phyloP scores from a whole-genome alignment of 2,888 invertebrate genomes.

The Agonopterix heracliana region DNA sequence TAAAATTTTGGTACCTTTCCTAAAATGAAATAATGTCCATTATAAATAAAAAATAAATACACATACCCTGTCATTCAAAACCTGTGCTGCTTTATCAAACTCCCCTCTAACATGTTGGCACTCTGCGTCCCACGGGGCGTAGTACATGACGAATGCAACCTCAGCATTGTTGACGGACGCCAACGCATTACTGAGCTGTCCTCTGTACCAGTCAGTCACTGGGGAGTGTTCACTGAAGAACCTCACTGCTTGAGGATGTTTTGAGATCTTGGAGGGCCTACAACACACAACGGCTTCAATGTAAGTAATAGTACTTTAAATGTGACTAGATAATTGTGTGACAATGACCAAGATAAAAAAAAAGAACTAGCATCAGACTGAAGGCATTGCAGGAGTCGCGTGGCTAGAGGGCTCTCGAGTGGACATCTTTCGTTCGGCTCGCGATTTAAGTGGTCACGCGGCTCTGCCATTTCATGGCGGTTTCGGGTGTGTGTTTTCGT shows the following conservation, averaged over 20 bases:
- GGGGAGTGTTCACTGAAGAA: constrained; percentile 83
- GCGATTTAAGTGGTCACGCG: too few species aligned
- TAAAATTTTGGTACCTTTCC: neutral
- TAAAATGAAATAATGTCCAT: too few species aligned
- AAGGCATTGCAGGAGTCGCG: too few species aligned
- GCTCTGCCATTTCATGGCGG: too few species aligned
- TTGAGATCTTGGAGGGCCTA: constrained; percentile 56
- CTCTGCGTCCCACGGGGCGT: constrained; percentile 96
- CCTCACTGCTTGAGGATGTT: constrained; percentile 75
- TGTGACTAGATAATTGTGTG: too few species aligned
- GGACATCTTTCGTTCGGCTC: too few species aligned
- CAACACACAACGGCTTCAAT: constrained; percentile 14
- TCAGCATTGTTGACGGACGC: constrained; percentile 80
- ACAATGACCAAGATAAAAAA: too few species aligned
- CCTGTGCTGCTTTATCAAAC: constrained; percentile 83
- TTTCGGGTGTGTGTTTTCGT: too few species aligned
- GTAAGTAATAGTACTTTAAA: constrained; percentile 1
- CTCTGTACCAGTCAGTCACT: constrained; percentile 86
- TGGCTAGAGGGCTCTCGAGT: too few species aligned
- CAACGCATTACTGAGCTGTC: constrained; percentile 81
- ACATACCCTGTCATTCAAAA: constrained; percentile 82
- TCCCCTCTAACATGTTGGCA: constrained; percentile 84
- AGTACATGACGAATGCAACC: constrained; percentile 92
- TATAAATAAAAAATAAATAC: constrained; percentile 4
- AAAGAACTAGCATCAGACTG: too few species aligned